Percentiles rank a stretch among this genome's conserved stretches.
These are phyloP conservation scores for Capromys pilorides DNA, from an alignment of 2,797 vertebrate genomes.

Conservation along the genomic window DNA sequence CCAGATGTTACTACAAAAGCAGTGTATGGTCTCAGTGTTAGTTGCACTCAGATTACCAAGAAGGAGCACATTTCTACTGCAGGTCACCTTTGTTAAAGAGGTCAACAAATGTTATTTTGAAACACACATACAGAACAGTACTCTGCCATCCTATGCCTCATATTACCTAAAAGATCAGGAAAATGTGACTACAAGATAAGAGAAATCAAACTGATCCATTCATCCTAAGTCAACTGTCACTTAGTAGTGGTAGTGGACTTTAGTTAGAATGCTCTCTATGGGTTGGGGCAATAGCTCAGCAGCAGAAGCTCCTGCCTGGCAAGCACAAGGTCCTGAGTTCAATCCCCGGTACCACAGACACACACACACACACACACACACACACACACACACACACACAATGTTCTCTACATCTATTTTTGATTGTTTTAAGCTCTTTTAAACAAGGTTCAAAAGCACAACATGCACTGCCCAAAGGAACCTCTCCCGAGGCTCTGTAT, in stretches of 20 bases:
- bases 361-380: too few species aligned
- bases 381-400: background rate
- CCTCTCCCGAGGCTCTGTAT: background rate
- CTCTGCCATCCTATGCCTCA: background rate
- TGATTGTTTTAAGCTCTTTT: background rate
- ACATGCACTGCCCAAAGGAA: background rate
- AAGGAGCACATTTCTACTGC: background rate
- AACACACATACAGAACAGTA: background rate
- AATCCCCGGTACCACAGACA: too few species aligned
- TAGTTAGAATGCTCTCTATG: background rate
- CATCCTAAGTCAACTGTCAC: background rate
- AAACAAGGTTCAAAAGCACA: background rate
- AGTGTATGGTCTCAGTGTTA: background rate
- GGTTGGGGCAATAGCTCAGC: too few species aligned
- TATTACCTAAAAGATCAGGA: background rate
- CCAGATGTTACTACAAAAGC: background rate
- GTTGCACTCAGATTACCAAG: background rate
- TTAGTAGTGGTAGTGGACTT: background rate
- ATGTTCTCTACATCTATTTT: background rate
- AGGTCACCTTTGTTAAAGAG: background rate
- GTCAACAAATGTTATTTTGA: background rate
- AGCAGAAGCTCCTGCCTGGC: too few species aligned
- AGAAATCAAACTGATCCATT: background rate
- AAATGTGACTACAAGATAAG: slow-evolving; percentile 3
- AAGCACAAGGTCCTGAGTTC: too few species aligned